A percentile compares a stretch with the other conserved stretches of the same genome.
phyloP scores from a whole-genome alignment of 1,140 invertebrate genomes.

The Bombus balteatus region DNA sequence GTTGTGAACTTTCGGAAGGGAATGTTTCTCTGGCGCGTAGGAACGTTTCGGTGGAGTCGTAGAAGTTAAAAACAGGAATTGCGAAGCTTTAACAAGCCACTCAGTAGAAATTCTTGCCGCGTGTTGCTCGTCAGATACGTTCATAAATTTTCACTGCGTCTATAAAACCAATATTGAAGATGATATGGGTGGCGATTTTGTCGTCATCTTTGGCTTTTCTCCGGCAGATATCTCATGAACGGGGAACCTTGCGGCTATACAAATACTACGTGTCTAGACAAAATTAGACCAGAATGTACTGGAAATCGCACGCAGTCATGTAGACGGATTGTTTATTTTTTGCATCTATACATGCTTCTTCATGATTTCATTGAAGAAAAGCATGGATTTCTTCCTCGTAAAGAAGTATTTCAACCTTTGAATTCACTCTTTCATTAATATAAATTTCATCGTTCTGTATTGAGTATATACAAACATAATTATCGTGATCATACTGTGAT shows the following conservation, averaged over 20 bases:
- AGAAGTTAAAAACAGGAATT: constrained; percentile 3
- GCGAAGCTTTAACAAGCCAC: constrained; percentile 18
- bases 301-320: constrained; percentile 7
- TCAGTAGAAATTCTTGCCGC: neutral
- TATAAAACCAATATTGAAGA: neutral
- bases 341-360: neutral
- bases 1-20: neutral
- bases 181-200: neutral
- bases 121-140: constrained; percentile 27
- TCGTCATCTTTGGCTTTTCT: neutral
- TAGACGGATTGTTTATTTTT: neutral
- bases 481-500: neutral
- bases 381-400: neutral
- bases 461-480: neutral
- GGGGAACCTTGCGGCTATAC: constrained; percentile 11
- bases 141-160: constrained; percentile 28
- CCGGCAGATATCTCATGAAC: neutral
- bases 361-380: neutral
- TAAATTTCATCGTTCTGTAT: neutral
- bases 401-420: neutral
- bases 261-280: constrained; percentile 26
- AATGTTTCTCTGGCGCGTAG: neutral
- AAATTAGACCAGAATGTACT: constrained; percentile 35
- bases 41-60: neutral
- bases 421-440: neutral